Evolutionary conservation across 2,888 invertebrate genomes (phyloP), one percentile per base, ranked within the genome.

Genomic region (Eugnorisma glareosa): DNA sequence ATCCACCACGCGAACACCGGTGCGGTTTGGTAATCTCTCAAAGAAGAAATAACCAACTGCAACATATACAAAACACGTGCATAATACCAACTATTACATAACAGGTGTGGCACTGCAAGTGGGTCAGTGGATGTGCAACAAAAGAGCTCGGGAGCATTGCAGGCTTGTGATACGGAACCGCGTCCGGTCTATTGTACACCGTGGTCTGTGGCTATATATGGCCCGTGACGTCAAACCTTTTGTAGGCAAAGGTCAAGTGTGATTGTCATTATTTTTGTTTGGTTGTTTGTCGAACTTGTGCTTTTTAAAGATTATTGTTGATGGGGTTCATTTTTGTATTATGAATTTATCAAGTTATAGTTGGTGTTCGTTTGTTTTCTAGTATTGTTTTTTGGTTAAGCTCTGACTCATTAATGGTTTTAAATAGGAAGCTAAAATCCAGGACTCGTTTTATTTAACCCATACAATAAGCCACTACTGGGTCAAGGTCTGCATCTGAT

Each of bases 81-180:
- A 81, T 68, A 37, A 64, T 40, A 54, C 24, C 21, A n/a, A n/a
- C 37, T 63, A 37, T 73, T 71, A 69, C 35, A 67, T 70, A 73
- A 73, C 74, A 73, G 72, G 31, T 72, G 67, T 72, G 74, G 59
- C 37, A 63, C 43, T 74, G 66, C 79, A 88, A 85, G 59, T 87
- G 64, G 88, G 88, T 87, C 87, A 87, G 64, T 85, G 66, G 72
- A 75, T 77, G 74, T 77, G 80, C 79, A 81, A 84, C 88, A 88
- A 86, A 85, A 81, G 88, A 79, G 74, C 83, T 64, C 71, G 67
- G 72, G 43, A 66, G 66, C 64, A 40, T 63, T 57, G 82, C 61
- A 68, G 37, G 68, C 68, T 71, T 64, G 71, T 72, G 75, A 66
- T 75, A 84, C 82, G 85, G 84, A 84, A 84, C 84, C 76, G 48